phyloP scores from a whole-genome alignment of 2,797 vertebrate species.

The Chaenodraco wilsoni region DNA sequence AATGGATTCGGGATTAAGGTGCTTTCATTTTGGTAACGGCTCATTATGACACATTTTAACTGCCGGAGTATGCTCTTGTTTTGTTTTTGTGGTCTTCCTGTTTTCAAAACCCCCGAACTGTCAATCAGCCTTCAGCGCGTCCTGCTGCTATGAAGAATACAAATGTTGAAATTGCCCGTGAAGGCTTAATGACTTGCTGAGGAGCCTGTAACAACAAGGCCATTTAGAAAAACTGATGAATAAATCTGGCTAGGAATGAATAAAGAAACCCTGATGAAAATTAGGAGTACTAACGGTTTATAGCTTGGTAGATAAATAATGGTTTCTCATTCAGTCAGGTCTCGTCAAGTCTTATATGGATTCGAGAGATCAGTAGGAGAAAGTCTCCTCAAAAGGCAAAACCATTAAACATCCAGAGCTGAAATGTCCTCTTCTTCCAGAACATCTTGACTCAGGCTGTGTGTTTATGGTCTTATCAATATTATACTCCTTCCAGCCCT shows the following conservation, averaged over 20 bases:
- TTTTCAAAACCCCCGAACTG: slow-evolving; percentile 22
- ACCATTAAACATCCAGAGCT: slow-evolving; percentile 15
- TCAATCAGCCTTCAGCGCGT: slow-evolving; percentile 20
- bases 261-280: slow-evolving; percentile 26
- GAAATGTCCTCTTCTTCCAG: slow-evolving; percentile 34
- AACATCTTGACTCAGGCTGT: slow-evolving; percentile 32
- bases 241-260: slow-evolving; percentile 59
- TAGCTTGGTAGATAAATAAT: background rate
- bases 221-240: slow-evolving; percentile 60
- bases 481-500: slow-evolving; percentile 62
- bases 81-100: slow-evolving; percentile 24
- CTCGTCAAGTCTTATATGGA: background rate
- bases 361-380: slow-evolving; percentile 19
- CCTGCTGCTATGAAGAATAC: slow-evolving; percentile 55
- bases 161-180: slow-evolving; percentile 55
- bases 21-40: slow-evolving; percentile 60
- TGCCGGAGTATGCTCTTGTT: slow-evolving; percentile 23
- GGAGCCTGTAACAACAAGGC: slow-evolving; percentile 53
- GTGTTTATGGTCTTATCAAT: slow-evolving; percentile 55
- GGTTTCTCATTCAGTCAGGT: slow-evolving; percentile 26
- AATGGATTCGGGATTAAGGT: slow-evolving; percentile 67
- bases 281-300: slow-evolving; percentile 16
- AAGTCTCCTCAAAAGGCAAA: slow-evolving; percentile 13
- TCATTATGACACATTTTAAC: slow-evolving; percentile 62
- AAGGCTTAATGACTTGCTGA: slow-evolving; percentile 68